A percentile compares a stretch with the other conserved stretches of the same genome.
phyloP scores from a whole-genome alignment of 2,113 vertebrate species.

The Chitala chitala region DNA sequence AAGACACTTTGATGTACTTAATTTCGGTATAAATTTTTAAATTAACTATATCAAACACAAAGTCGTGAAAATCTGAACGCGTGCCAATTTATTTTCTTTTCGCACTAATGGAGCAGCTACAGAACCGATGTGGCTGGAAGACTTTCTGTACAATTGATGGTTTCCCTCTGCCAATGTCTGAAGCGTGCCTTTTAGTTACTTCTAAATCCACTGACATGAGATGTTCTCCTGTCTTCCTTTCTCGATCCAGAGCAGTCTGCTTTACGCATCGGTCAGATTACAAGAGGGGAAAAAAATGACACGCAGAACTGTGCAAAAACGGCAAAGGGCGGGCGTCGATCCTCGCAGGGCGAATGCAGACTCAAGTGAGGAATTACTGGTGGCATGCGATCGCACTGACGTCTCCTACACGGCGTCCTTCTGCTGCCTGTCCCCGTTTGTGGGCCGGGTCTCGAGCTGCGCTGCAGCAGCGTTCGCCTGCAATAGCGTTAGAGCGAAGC shows the following conservation, averaged over 20 bases:
- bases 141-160: not conserved
- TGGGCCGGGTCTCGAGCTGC: constrained; percentile 28
- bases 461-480: constrained; percentile 45
- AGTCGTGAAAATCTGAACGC: not conserved
- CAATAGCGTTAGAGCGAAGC: constrained; percentile 63
- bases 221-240: not conserved
- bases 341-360: not conserved
- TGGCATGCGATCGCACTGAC: not conserved
- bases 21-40: not conserved
- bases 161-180: not conserved
- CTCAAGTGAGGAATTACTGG: not conserved
- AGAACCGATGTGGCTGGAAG: not conserved
- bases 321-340: not conserved
- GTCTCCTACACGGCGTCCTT: constrained; percentile 23
- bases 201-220: constrained; percentile 24
- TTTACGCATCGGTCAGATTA: not conserved
- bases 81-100: not conserved
- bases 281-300: not conserved
- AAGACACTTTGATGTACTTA: not conserved
- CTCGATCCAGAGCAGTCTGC: not conserved
- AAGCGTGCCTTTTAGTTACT: constrained; percentile 17
- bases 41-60: not conserved
- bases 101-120: not conserved
- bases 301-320: not conserved
- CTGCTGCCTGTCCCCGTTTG: constrained; percentile 17